Conservation (phyloP, 2,888 invertebrate species). For the Synergus umbraculus region DNA sequence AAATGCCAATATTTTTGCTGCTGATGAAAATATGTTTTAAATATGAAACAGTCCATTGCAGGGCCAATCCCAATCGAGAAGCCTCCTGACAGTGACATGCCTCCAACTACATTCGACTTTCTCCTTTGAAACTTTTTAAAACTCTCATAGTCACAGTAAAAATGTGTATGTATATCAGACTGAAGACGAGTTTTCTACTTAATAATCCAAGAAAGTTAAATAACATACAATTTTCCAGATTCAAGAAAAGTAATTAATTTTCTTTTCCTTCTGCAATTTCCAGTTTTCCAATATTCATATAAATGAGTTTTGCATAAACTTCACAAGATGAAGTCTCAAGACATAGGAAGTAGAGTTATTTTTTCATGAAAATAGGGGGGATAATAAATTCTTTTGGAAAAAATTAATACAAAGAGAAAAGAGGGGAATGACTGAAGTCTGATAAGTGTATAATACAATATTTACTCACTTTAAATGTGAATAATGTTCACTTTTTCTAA, state of each 20-base stretch:
- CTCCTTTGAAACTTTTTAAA: slow-evolving; percentile 47
- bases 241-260: not conserved
- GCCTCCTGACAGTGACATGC: slow-evolving; percentile 52
- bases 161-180: slow-evolving; percentile 40
- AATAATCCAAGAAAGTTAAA: not conserved
- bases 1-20: slow-evolving; percentile 68
- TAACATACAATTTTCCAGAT: not conserved
- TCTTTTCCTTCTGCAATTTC: not conserved
- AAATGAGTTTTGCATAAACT: too few species aligned
- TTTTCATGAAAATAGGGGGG: too few species aligned
- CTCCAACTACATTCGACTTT: slow-evolving; percentile 49
- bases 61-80: slow-evolving; percentile 57
- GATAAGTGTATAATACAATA: too few species aligned
- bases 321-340: too few species aligned
- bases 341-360: too few species aligned
- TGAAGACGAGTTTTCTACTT: not conserved
- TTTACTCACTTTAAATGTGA: too few species aligned
- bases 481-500: too few species aligned
- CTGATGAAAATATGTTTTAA: slow-evolving; percentile 74
- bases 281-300: not conserved
- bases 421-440: too few species aligned
- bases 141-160: slow-evolving; percentile 41
- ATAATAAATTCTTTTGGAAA: too few species aligned
- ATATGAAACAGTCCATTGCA: slow-evolving; percentile 76
- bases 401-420: too few species aligned